phyloP scores from a whole-genome alignment of 2,888 invertebrate species.

The Acleris literana region DNA sequence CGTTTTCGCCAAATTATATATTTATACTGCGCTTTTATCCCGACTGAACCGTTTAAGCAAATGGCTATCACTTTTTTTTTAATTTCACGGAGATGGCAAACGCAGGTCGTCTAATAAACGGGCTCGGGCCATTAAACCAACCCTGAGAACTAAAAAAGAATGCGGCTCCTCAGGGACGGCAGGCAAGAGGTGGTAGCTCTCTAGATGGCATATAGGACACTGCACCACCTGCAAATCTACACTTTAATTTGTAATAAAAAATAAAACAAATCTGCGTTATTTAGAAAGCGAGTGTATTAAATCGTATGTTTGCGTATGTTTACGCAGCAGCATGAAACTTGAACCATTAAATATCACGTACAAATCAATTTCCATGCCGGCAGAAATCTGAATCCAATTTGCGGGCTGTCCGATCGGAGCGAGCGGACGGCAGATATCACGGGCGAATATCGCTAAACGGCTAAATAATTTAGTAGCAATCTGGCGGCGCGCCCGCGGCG shows the following conservation, averaged over 20 bases:
- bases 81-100: neutral
- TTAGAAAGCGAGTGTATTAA: neutral
- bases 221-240: too few species aligned
- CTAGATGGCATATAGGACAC: too few species aligned
- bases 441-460: slow-evolving; percentile 81
- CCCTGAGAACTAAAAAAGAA: neutral
- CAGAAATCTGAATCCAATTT: slow-evolving; percentile 83
- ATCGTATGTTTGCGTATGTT: slow-evolving; percentile 45
- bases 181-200: too few species aligned
- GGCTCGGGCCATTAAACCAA: neutral
- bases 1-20: slow-evolving; percentile 73
- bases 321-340: slow-evolving; percentile 56
- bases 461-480: slow-evolving; percentile 82
- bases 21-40: slow-evolving; percentile 67
- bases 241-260: neutral
- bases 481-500: slow-evolving; percentile 57
- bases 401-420: slow-evolving; percentile 78
- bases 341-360: slow-evolving; percentile 77
- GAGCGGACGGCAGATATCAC: slow-evolving; percentile 70
- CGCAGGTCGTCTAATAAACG: neutral
- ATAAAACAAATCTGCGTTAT: neutral
- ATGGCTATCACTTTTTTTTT: slow-evolving; percentile 1
- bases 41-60: slow-evolving; percentile 53
- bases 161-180: too few species aligned
- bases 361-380: slow-evolving; percentile 78